These are phyloP conservation scores for Drosophila kanekoi DNA, from an alignment of 2,888 invertebrate genomes.

Conservation along the genomic window DNA sequence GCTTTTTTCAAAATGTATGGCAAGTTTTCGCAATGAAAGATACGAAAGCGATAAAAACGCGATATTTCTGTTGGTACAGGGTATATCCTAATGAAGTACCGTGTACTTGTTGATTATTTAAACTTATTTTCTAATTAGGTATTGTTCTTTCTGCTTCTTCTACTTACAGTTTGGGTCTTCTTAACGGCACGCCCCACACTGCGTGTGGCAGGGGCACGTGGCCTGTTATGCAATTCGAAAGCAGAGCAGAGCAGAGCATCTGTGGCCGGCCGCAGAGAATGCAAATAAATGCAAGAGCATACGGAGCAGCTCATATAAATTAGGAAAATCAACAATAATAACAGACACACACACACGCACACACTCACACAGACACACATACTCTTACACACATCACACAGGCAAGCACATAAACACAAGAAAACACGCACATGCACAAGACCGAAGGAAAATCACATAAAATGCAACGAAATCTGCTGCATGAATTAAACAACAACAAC, in stretches of 20 bases:
- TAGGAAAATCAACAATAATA: slow-evolving; percentile 57
- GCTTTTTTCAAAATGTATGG: no score
- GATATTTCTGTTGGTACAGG: not conserved
- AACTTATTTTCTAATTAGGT: slow-evolving; percentile 17
- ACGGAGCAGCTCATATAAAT: slow-evolving; percentile 55
- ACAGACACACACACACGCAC: slow-evolving; percentile 6
- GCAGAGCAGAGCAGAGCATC: slow-evolving; percentile 30
- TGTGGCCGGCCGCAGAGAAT: slow-evolving; percentile 55
- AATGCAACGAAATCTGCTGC: slow-evolving; percentile 66
- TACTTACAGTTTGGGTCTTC: slow-evolving; percentile 31
- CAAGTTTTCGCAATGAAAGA: no score
- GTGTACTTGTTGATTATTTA: not conserved
- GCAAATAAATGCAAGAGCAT: slow-evolving; percentile 58
- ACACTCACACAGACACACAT: slow-evolving; percentile 9
- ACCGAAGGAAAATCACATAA: slow-evolving; percentile 66
- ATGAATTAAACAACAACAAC: slow-evolving; percentile 49
- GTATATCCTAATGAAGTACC: not conserved
- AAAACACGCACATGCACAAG: not conserved
- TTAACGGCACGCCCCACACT: slow-evolving; percentile 18
- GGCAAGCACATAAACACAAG: slow-evolving; percentile 13
- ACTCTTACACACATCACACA: slow-evolving; percentile 18
- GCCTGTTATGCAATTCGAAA: slow-evolving; percentile 42
- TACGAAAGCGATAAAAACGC: no score
- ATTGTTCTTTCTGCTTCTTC: slow-evolving; percentile 15
- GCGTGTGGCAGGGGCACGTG: slow-evolving; percentile 2